Evolutionary conservation across 2,888 invertebrate genomes (phyloP).

Genomic region (Scaptomyza parva): DNA sequence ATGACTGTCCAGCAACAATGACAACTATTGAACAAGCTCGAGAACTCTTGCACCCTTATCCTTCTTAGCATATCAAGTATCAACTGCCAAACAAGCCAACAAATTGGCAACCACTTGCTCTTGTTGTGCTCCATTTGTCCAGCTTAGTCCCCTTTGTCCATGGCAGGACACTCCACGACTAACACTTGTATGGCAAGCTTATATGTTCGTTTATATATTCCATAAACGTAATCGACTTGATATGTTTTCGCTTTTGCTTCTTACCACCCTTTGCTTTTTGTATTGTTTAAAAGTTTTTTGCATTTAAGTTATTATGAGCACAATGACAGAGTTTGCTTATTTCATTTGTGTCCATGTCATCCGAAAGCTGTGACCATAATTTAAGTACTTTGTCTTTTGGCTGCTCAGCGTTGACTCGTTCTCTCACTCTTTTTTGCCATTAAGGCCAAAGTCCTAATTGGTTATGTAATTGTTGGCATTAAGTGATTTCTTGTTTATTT

Average conservation of each 20-base stretch:
- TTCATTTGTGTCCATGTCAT: conserved; percentile 17
- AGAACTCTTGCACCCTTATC: conserved; percentile 28
- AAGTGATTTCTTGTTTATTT: conserved; percentile 80
- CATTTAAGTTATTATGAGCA: conserved; percentile 53
- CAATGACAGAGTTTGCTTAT: conserved; percentile 31
- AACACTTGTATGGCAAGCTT: conserved; percentile 17
- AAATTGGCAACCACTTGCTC: conserved; percentile 69
- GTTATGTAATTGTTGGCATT: conserved; percentile 77
- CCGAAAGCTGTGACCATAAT: conserved; percentile 43
- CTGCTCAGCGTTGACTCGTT: conserved; percentile 19
- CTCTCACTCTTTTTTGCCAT: conserved; percentile 16
- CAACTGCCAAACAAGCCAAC: conserved; percentile 72
- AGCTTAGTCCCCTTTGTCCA: conserved; percentile 36
- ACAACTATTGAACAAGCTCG: conserved; percentile 25
- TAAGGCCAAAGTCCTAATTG: conserved; percentile 65
- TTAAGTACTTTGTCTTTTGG: conserved; percentile 40
- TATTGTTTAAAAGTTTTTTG: conserved; percentile 53
- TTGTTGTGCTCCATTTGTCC: conserved; percentile 40
- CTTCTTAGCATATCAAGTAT: conserved; percentile 71
- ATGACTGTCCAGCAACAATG: conserved; percentile 13
- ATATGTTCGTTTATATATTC: conserved; percentile 60
- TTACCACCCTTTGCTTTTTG: neutral
- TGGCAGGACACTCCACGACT: conserved; percentile 9
- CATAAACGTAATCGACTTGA: conserved; percentile 68
- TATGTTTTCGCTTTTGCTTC: conserved; percentile 11